Conservation (phyloP, 2,888 invertebrate species). For the Andrena hattorfiana region DNA sequence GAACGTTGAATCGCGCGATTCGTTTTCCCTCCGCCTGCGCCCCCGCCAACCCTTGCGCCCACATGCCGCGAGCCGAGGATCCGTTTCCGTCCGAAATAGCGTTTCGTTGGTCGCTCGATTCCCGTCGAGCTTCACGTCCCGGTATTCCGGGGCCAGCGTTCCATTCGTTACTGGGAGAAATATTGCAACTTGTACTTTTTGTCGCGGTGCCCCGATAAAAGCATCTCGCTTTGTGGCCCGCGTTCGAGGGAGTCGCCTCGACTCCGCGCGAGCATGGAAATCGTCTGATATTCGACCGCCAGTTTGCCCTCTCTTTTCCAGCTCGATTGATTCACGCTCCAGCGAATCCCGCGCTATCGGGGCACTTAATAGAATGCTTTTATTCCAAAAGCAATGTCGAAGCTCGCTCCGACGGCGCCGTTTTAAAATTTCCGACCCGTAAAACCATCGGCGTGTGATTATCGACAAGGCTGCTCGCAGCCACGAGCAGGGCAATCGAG, state of each 20-base stretch:
- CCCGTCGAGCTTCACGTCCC: slow-evolving; percentile 40
- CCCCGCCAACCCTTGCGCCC: background rate
- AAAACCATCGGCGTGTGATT: background rate
- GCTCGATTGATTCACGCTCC: background rate
- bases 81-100: slow-evolving; percentile 25
- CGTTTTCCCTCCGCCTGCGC: slow-evolving; percentile 28
- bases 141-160: slow-evolving; percentile 32
- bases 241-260: background rate
- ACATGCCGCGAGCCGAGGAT: background rate
- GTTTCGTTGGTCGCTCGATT: slow-evolving; percentile 48
- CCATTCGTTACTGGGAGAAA: slow-evolving; percentile 27
- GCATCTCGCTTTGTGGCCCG: background rate
- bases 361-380: background rate
- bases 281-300: background rate
- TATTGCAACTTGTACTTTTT: slow-evolving; percentile 34
- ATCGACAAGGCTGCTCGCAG: slow-evolving; percentile 16
- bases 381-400: background rate
- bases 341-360: background rate
- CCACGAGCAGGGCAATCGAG: slow-evolving; percentile 9
- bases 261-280: background rate
- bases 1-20: slow-evolving; percentile 33
- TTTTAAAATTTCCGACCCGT: slow-evolving; percentile 1
- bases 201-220: slow-evolving; percentile 1
- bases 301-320: background rate
- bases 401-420: background rate